These are phyloP conservation scores for Anolis apletophallus DNA, from an alignment of 2,797 vertebrate species.

Conservation along the genomic window DNA sequence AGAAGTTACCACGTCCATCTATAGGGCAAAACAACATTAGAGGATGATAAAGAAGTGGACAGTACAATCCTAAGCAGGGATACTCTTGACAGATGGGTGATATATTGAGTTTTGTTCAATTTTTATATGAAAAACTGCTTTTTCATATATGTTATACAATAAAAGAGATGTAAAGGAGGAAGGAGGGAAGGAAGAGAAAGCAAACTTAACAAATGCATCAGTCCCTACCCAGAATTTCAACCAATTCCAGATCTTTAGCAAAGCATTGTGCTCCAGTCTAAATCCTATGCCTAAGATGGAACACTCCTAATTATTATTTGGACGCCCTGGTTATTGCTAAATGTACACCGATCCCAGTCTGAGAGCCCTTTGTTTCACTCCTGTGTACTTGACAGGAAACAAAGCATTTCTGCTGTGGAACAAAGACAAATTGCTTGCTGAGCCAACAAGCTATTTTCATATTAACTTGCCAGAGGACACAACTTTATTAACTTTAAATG, in stretches of 20 bases:
- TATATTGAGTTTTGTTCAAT: background rate
- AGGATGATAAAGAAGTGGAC: slow-evolving; percentile 31
- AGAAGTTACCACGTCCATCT: background rate
- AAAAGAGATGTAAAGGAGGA: background rate
- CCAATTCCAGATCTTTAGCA: background rate
- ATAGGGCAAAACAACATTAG: background rate
- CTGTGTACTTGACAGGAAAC: slow-evolving; percentile 65
- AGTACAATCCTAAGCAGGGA: background rate
- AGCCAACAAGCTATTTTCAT: slow-evolving; percentile 67
- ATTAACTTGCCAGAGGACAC: slow-evolving; percentile 63
- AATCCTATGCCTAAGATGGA: background rate
- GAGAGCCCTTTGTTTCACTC: slow-evolving; percentile 53
- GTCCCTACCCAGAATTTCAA: background rate
- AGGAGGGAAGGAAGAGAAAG: background rate
- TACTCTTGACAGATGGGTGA: background rate
- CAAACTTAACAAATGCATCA: background rate
- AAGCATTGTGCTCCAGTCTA: background rate
- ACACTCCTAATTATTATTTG: background rate
- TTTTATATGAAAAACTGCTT: background rate
- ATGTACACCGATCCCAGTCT: slow-evolving; percentile 24
- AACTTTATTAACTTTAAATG: slow-evolving; percentile 56
- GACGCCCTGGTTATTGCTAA: background rate
- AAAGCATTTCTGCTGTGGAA: slow-evolving; percentile 50
- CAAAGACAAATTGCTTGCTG: slow-evolving; percentile 69
- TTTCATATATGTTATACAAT: background rate